phyloP scores from a whole-genome alignment of 2,113 vertebrate genomes.

The Lethenteron camtschaticum region DNA sequence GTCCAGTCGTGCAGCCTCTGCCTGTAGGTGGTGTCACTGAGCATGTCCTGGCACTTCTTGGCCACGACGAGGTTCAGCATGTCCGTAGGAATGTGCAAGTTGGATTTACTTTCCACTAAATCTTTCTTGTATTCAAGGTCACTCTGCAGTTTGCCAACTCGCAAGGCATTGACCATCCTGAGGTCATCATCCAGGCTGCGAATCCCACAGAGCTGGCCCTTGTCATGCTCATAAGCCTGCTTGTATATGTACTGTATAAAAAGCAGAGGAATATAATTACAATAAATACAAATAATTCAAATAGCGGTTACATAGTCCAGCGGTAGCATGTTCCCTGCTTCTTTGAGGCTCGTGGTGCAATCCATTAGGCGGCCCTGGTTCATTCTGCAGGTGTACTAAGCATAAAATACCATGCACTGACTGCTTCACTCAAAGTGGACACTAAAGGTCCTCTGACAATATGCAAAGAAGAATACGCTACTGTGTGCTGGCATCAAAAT shows the following conservation, averaged over 20 bases:
- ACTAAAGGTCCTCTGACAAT: no score
- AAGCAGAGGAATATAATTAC: no score
- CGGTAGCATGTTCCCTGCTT: no score
- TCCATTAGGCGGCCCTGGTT: no score
- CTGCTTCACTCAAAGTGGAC: no score
- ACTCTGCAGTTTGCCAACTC: conserved; percentile 46
- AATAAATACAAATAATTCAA: no score
- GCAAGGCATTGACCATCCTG: conserved; percentile 43
- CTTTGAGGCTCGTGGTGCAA: no score
- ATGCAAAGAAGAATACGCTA: no score
- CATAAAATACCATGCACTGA: no score
- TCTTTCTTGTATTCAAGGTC: conserved; percentile 11
- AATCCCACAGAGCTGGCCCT: conserved; percentile 64
- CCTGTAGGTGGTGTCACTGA: background rate
- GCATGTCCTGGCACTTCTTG: background rate
- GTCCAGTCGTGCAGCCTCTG: background rate
- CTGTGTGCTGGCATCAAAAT: no score
- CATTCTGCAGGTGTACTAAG: no score
- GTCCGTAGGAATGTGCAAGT: background rate
- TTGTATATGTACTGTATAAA: conserved; percentile 63
- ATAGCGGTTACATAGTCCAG: no score
- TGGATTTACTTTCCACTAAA: background rate
- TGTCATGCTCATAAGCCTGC: conserved; percentile 72
- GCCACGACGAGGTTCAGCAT: conserved; percentile 1
- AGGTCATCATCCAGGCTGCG: background rate